Percentiles rank a stretch among this genome's conserved stretches.
Evolutionary conservation across 1,140 invertebrate genomes (phyloP).

Genomic region (Ganaspis sp.): DNA sequence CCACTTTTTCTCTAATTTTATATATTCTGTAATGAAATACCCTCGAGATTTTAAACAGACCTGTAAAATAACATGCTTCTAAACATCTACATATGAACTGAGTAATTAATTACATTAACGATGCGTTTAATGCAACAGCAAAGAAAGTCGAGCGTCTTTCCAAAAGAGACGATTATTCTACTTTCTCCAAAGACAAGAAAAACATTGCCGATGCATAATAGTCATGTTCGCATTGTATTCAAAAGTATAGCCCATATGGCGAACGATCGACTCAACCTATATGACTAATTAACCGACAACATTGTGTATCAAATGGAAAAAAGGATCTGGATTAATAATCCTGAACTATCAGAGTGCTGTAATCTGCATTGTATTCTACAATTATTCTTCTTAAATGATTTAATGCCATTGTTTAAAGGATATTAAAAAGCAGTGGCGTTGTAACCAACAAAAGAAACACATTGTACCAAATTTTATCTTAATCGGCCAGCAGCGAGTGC

Average conservation of each 20-base stretch:
- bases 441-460: too few species aligned
- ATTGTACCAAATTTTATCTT: too few species aligned
- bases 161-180: constrained; percentile 6
- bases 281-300: not conserved
- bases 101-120: constrained; percentile 3
- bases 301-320: not conserved
- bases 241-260: not conserved
- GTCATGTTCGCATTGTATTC: not conserved
- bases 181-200: not conserved
- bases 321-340: not conserved
- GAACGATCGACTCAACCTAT: constrained; percentile 13
- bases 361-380: too few species aligned
- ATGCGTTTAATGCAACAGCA: constrained; percentile 4
- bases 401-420: too few species aligned
- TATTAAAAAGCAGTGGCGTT: too few species aligned
- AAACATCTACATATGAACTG: not conserved
- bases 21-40: not conserved
- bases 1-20: constrained; percentile 10
- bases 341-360: not conserved
- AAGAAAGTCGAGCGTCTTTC: constrained; percentile 9
- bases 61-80: not conserved
- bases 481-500: too few species aligned
- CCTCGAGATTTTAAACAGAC: not conserved
- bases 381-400: too few species aligned
- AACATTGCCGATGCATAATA: not conserved